These are phyloP conservation scores for Microcebus griseorufus DNA, from an alignment of 2,113 vertebrate species.

Conservation along the genomic window DNA sequence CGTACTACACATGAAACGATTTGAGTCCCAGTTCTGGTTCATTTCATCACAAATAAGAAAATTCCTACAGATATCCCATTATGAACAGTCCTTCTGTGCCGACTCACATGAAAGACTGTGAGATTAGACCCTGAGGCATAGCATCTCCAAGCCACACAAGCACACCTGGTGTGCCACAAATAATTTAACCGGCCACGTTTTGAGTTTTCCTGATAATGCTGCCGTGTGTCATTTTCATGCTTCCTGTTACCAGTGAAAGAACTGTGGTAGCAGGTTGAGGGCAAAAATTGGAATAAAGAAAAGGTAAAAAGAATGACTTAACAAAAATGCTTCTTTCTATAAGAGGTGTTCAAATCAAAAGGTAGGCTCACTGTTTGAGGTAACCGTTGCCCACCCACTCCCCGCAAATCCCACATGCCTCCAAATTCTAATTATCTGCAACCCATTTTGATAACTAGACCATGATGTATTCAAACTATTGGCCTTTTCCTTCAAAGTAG, in stretches of 20 bases:
- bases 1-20: neutral
- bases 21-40: conserved; percentile 48
- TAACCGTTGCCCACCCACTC: neutral
- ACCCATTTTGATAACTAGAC: neutral
- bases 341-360: neutral
- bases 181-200: conserved; percentile 51
- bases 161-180: neutral
- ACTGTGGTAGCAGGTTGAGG: neutral
- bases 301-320: neutral
- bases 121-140: conserved; percentile 24
- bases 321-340: neutral
- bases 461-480: neutral
- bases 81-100: neutral
- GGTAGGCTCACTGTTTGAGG: neutral
- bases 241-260: neutral
- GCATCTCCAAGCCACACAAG: neutral
- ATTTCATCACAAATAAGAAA: conserved; percentile 66
- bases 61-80: conserved; percentile 38
- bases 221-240: neutral
- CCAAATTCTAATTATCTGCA: neutral
- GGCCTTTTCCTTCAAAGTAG: neutral
- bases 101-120: conserved; percentile 10
- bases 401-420: rapidly evolving
- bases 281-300: neutral
- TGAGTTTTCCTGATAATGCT: conserved; percentile 7